Evolutionary conservation across 2,113 vertebrate genomes (phyloP).

Genomic region (Pavo muticus): DNA sequence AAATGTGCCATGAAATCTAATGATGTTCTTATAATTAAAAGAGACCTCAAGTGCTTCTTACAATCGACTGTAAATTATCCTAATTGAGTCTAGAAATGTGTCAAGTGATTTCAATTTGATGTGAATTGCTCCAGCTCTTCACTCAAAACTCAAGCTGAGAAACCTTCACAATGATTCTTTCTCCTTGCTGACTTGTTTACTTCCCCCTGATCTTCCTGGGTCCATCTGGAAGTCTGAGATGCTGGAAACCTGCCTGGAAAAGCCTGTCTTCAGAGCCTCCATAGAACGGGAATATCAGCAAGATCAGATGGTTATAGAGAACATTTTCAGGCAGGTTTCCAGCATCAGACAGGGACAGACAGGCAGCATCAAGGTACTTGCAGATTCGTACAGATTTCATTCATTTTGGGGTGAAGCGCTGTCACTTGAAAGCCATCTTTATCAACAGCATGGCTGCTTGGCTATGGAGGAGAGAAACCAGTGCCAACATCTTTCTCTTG

Average conservation of each 20-base stretch:
- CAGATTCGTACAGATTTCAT: neutral
- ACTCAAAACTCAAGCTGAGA: constrained; percentile 18
- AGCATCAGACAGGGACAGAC: neutral
- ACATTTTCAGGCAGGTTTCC: constrained; percentile 27
- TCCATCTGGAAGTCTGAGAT: constrained; percentile 33
- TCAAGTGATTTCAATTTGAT: neutral
- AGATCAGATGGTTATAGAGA: neutral
- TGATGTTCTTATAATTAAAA: constrained; percentile 68
- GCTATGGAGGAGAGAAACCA: rapidly evolving
- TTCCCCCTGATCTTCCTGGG: neutral
- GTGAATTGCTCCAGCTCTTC: neutral
- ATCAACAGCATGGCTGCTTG: neutral
- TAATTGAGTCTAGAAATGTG: constrained; percentile 48
- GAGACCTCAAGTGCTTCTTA: constrained; percentile 54
- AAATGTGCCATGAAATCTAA: constrained; percentile 68
- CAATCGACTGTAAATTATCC: constrained; percentile 57
- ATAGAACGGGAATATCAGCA: neutral
- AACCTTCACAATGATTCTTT: constrained; percentile 22
- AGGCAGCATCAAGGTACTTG: neutral
- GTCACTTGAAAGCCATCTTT: neutral
- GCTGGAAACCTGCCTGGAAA: constrained; percentile 41
- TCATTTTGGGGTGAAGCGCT: neutral
- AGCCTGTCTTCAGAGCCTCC: neutral
- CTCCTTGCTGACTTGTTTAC: constrained; percentile 17
- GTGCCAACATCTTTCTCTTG: neutral